These are phyloP conservation scores for Argynnis bischoffii DNA, from an alignment of 2,888 invertebrate genomes.

Conservation along the genomic window DNA sequence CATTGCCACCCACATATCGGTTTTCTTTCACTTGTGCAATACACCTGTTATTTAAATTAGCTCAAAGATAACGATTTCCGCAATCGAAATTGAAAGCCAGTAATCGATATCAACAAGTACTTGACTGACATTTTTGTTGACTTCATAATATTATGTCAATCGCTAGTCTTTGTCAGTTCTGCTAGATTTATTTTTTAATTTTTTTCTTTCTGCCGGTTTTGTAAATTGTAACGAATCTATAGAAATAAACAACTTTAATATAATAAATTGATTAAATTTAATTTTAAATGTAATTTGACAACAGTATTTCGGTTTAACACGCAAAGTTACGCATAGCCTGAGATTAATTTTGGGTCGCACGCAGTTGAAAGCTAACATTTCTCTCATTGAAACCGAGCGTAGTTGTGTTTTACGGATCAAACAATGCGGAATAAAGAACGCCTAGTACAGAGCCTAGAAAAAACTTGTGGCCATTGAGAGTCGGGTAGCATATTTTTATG, in stretches of 20 bases:
- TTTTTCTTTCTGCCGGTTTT: not conserved
- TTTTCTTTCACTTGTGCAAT: conserved; percentile 70
- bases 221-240: not conserved
- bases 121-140: not conserved
- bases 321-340: conserved; percentile 13
- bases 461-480: conserved; percentile 69
- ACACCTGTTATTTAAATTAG: conserved; percentile 55
- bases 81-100: conserved; percentile 14
- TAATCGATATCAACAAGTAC: conserved; percentile 13
- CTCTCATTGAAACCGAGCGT: conserved; percentile 35
- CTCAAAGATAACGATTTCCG: conserved; percentile 43
- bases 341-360: conserved; percentile 23
- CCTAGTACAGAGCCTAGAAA: conserved; percentile 45
- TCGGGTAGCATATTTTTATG: conserved; percentile 77
- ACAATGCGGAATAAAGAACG: conserved; percentile 39
- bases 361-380: conserved; percentile 31
- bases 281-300: conserved; percentile 1
- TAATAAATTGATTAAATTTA: conserved; percentile 4
- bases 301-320: conserved; percentile 15
- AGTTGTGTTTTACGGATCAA: conserved; percentile 16
- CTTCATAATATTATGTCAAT: not conserved
- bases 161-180: not conserved
- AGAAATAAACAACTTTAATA: conserved; percentile 1
- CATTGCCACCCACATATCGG: conserved; percentile 45
- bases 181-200: too few species aligned